A percentile compares a stretch with the other conserved stretches of the same genome.
These are phyloP conservation scores for Elgaria multicarinata DNA, from an alignment of 2,113 vertebrate species.

Conservation along the genomic window DNA sequence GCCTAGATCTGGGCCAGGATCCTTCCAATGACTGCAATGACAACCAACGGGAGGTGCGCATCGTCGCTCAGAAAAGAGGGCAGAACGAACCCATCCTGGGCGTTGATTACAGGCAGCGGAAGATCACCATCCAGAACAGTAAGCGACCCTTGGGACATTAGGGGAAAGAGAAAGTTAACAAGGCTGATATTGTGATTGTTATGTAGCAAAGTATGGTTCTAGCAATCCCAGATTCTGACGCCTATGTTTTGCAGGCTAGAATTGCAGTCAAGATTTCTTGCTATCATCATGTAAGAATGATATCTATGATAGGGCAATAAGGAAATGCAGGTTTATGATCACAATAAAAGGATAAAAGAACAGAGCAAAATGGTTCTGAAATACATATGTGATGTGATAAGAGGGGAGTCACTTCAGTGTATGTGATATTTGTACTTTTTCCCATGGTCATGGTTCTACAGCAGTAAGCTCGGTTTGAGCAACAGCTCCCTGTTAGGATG, in stretches of 20 bases:
- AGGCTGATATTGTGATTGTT: fast-evolving
- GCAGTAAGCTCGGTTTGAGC: background rate
- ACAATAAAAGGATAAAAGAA: background rate
- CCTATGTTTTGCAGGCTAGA: background rate
- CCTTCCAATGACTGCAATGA: slow-evolving; percentile 91
- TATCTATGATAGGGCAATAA: background rate
- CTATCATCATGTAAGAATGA: background rate
- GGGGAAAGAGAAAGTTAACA: background rate
- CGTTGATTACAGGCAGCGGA: slow-evolving; percentile 87
- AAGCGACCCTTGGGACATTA: slow-evolving; percentile 62
- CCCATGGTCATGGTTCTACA: background rate
- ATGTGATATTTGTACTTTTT: background rate
- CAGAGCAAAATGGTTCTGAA: background rate
- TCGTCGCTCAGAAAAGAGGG: slow-evolving; percentile 88
- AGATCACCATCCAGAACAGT: slow-evolving; percentile 93
- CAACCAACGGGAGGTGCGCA: slow-evolving; percentile 86
- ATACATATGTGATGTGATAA: background rate
- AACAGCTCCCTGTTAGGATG: background rate
- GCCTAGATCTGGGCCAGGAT: slow-evolving; percentile 88
- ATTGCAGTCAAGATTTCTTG: background rate
- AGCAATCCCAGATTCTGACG: background rate
- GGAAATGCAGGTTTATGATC: background rate
- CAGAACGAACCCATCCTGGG: slow-evolving; percentile 85
- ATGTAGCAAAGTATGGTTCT: background rate
- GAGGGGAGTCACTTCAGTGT: background rate